These are phyloP conservation scores for Acomys russatus DNA, from an alignment of 2,797 vertebrate genomes.

Conservation along the genomic window DNA sequence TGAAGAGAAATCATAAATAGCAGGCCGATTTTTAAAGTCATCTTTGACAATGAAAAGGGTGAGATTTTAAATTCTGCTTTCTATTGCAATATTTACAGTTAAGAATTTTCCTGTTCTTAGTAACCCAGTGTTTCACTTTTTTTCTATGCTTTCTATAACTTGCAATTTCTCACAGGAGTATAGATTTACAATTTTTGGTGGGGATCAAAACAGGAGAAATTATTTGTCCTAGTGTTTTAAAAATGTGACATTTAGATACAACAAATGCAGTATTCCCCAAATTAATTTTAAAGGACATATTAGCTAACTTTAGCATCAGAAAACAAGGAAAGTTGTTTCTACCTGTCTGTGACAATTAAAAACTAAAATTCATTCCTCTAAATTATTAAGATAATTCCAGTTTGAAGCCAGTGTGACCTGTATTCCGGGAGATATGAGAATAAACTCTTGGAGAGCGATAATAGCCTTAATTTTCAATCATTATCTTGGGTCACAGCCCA, in stretches of 20 bases:
- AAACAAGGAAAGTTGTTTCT: not conserved
- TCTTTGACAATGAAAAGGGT: slow-evolving; percentile 44
- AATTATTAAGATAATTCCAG: not conserved
- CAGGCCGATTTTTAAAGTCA: not conserved
- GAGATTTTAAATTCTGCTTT: slow-evolving; percentile 25
- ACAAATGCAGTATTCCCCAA: not conserved
- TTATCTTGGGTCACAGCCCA: slow-evolving; percentile 25
- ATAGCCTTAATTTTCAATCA: not conserved
- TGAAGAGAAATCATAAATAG: slow-evolving; percentile 29
- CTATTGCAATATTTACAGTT: not conserved
- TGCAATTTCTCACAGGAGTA: not conserved
- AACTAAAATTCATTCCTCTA: slow-evolving; percentile 34
- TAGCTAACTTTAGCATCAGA: not conserved
- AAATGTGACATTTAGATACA: slow-evolving; percentile 8
- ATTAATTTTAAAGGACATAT: not conserved
- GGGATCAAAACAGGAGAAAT: slow-evolving; percentile 19
- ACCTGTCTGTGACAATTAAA: not conserved
- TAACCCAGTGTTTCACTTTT: not conserved
- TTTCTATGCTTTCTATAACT: not conserved
- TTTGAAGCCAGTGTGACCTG: not conserved
- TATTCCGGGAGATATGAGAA: not conserved
- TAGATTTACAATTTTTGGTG: not conserved
- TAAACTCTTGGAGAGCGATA: not conserved
- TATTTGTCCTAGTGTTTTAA: slow-evolving; percentile 17
- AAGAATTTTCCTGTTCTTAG: slow-evolving; percentile 4